Base-by-base conservation (phyloP, 2,113 vertebrate species). In the Tricholaema leucomelas region DNA sequence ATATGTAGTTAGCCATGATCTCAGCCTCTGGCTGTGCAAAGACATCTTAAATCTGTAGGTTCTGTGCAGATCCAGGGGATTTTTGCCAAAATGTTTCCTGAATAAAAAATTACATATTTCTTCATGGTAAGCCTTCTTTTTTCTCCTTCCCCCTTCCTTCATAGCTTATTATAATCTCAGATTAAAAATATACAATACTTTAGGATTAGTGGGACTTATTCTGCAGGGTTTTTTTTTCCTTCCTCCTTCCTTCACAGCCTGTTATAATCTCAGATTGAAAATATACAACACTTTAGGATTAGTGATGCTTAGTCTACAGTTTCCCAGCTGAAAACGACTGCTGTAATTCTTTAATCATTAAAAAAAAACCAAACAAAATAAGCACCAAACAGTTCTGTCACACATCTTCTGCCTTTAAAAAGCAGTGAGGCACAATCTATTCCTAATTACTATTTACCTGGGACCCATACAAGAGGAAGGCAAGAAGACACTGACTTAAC, bases 21-120 rank as follows among this genome's bases (percentile, higher is more conserved):
- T 96, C 94, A 96, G 93, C 91, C 85, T 92, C 91, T 95, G 92
- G 92, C 92, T 93, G 89, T 85, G 91, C 60, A 96, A 87, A 95
- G 96, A 92, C 72, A 85, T 95, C 87, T 96, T 91, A 93, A 93
- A 94, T 93, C 89, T 92, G 95, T 94, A 95, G 88, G 87, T 96
- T 93, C 78, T 56, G 19, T 83, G 64, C 82, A 92, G 84, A 94
- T 96, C 89, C 93, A 96, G 81, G 54, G 85, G 72, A 91, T 71
- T 93, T 93, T 89, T 93, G 92, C 95, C 95, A 96, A 85, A 85
- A 95, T 59, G 56, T 94, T 91, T 95, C 89, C 65, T 58, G 75
- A 95, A 94, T 80, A 91, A 95, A 91, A 95, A 92, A 91, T 78
- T 80, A 89, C 88, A 91, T 95, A 92, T 89, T 87, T 64, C 85